Percentiles rank a stretch among this genome's conserved stretches.
Conservation (phyloP, 2,113 vertebrate genomes). For the Burhinus bistriatus region DNA sequence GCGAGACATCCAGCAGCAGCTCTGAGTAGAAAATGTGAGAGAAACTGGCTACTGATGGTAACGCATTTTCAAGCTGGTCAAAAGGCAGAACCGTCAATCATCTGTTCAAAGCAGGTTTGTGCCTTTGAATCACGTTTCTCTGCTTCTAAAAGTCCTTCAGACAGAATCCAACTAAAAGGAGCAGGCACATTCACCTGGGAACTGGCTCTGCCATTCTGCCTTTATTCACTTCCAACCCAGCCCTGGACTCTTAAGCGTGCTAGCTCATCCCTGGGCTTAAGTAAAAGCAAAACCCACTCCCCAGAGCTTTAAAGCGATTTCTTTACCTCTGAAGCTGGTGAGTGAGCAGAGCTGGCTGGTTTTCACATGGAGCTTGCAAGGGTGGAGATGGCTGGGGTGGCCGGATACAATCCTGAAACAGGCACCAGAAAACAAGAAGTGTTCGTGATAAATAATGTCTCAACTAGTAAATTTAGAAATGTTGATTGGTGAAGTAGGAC, state of each 20-base stretch:
- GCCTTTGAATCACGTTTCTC: background rate
- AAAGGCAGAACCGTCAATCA: background rate
- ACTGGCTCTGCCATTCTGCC: background rate
- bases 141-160: background rate
- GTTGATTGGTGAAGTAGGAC: background rate
- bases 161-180: background rate
- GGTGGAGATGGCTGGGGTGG: conserved; percentile 79
- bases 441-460: background rate
- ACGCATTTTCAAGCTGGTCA: background rate
- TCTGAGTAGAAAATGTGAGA: background rate
- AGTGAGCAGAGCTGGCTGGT: conserved; percentile 95
- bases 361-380: conserved; percentile 90
- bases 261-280: background rate
- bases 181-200: background rate
- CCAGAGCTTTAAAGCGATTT: background rate
- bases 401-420: conserved; percentile 75
- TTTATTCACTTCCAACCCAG: background rate
- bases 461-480: background rate
- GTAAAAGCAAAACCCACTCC: background rate
- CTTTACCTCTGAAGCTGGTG: conserved; percentile 98
- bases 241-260: background rate
- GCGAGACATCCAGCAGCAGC: background rate
- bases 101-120: background rate
- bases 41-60: background rate
- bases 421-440: conserved; percentile 12